Evolutionary conservation across 2,113 vertebrate genomes (phyloP), one percentile per base, ranked within the genome.

Genomic region (Colaptes auratus): DNA sequence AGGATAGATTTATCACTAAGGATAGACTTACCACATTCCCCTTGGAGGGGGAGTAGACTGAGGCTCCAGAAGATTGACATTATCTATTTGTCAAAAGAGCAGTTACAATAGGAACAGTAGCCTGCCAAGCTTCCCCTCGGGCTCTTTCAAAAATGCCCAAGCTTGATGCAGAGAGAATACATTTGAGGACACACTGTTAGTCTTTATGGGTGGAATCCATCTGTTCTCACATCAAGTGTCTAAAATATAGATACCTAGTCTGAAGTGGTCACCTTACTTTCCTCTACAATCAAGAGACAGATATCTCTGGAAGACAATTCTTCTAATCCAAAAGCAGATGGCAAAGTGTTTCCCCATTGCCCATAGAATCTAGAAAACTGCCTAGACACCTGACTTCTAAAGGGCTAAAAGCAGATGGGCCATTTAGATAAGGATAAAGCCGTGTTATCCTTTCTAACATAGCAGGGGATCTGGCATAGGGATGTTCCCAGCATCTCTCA

Each of bases 31-130:
- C 50, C 23, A 52, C 23, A 52, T 24, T 52, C 50, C 23, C 50
- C 50, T 52, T 46, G 48, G 25, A 91, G 59, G 58, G 19, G 69
- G 81, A 73, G 72, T 50, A 69, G 48, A 55, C 17, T 39, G 60
- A 66, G 21, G 61, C 50, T 55, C 63, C 76, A 66, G 44, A 84
- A 76, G 64, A 70, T 2, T 31, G 42, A 33, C n/a, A 39, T 39
- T 80, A 80, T 63, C 67, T 82, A 31, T 85, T 91, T 83, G 63
- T 36, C 79, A 39, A 55, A 90, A 73, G 44, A 66, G 30, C 33
- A 75, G 35, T 63, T 66, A 59, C 55, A 74, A 46, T 13, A 85
- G 59, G 15, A 79, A 31, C 19, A 86, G 36, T 15, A 78, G 44
- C 63, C 39, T 27, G 72, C 42, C 46, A 91, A 86, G 55, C 17